phyloP scores from a whole-genome alignment of 2,113 vertebrate genomes.

The Furnarius figulus region DNA sequence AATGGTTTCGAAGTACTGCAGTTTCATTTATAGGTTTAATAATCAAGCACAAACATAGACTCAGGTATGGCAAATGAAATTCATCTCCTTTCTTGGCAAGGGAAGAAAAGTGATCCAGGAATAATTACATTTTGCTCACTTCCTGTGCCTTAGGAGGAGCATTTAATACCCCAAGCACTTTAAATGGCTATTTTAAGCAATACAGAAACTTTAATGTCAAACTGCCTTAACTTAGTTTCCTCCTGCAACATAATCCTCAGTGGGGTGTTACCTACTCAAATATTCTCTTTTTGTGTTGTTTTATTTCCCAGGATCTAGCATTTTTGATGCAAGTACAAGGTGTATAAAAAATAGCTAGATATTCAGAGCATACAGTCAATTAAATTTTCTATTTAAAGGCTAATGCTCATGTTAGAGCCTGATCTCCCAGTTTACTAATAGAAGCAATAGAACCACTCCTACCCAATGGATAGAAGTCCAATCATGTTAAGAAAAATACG shows the following conservation, averaged over 20 bases:
- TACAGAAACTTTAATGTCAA: neutral
- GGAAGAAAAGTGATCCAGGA: neutral
- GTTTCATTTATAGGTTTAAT: slow-evolving; percentile 34
- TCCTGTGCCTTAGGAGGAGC: neutral
- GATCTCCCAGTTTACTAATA: neutral
- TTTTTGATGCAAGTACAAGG: neutral
- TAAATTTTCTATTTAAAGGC: neutral
- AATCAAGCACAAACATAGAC: neutral
- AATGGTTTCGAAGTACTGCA: neutral
- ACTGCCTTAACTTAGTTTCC: neutral
- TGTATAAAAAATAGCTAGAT: neutral
- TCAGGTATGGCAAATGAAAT: neutral
- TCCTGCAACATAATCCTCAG: neutral
- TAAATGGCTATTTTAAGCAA: slow-evolving; percentile 19
- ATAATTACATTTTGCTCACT: slow-evolving; percentile 5
- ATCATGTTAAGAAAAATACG: neutral
- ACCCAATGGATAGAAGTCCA: neutral
- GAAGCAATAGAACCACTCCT: neutral
- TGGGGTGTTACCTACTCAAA: neutral
- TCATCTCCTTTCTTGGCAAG: neutral
- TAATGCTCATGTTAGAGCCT: neutral
- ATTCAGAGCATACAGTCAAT: neutral
- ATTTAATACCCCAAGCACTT: neutral
- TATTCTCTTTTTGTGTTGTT: neutral
- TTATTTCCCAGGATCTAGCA: neutral